A percentile compares a stretch with the other conserved stretches of the same genome.
Conservation (phyloP, 2,113 vertebrate species). For the Prochilodus magdalenae region DNA sequence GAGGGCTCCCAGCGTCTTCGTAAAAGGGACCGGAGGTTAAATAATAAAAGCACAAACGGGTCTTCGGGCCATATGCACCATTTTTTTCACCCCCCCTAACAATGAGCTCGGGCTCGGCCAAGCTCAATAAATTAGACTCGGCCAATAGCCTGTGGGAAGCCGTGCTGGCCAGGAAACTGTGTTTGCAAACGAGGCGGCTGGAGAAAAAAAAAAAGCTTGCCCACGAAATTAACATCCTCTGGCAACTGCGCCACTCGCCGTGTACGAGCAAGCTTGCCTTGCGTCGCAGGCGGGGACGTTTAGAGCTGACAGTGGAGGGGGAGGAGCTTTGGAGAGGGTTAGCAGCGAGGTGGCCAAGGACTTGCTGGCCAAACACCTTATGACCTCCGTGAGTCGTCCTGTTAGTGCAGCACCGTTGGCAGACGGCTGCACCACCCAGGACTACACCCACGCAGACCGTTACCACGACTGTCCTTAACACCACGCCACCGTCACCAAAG, state of each 20-base stretch:
- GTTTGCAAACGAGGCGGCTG: neutral
- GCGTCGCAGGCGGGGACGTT: neutral
- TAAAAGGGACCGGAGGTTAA: neutral
- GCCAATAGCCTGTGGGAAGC: constrained; percentile 17
- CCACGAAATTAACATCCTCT: constrained; percentile 37
- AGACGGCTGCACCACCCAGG: too few relatives aligned
- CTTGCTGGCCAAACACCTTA: neutral
- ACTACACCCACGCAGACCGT: too few relatives aligned
- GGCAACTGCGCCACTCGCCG: neutral
- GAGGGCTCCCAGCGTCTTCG: neutral
- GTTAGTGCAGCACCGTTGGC: too few relatives aligned
- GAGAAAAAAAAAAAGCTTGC: neutral
- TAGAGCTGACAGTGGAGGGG: neutral
- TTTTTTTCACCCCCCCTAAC: neutral
- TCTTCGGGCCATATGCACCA: constrained; percentile 5
- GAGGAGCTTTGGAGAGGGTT: neutral
- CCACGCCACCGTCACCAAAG: too few relatives aligned
- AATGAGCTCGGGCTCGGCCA: neutral
- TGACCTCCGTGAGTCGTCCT: too few relatives aligned
- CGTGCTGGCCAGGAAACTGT: neutral
- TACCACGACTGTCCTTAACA: too few relatives aligned
- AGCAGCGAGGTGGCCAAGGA: neutral
- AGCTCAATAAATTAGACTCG: constrained; percentile 11
- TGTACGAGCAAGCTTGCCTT: neutral
- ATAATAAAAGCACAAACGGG: constrained; percentile 17